Evolutionary conservation across 2,888 invertebrate genomes (phyloP).

Genomic region (Sceliomorpha sp.): DNA sequence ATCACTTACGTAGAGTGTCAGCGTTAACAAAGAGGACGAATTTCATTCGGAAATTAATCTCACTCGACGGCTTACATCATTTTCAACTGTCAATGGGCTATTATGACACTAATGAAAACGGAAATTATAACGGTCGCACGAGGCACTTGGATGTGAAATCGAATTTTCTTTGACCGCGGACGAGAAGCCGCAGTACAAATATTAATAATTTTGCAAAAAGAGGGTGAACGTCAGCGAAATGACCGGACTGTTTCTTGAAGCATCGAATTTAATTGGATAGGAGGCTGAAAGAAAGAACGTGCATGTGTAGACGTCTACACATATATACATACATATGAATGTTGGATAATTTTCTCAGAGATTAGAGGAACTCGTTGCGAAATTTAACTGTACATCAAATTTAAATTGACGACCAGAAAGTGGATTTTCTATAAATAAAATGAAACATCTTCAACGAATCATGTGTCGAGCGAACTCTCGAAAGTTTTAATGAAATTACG

Average conservation of each 20-base stretch:
- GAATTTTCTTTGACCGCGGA: constrained; percentile 12
- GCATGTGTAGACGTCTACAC: no score
- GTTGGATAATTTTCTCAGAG: no score
- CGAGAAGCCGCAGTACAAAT: constrained; percentile 5
- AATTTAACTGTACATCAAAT: no score
- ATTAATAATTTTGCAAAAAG: not conserved
- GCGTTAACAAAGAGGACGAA: constrained; percentile 18
- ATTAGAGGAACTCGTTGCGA: no score
- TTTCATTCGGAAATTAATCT: constrained; percentile 23
- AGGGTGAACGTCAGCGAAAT: not conserved
- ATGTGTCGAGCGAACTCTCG: no score
- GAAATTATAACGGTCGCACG: constrained; percentile 16
- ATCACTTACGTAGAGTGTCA: constrained; percentile 14
- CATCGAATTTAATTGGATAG: no score
- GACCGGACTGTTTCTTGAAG: not conserved
- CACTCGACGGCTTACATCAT: constrained; percentile 22
- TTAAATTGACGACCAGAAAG: no score
- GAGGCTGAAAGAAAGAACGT: no score
- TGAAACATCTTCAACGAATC: no score
- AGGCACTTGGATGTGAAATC: constrained; percentile 7
- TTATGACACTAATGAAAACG: constrained; percentile 28
- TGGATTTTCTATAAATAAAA: no score
- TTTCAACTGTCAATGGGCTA: constrained; percentile 6
- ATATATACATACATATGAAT: no score
- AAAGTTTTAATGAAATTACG: no score